Base-by-base conservation (phyloP, 2,797 vertebrate genomes). In the Enteromius trimaculatus region DNA sequence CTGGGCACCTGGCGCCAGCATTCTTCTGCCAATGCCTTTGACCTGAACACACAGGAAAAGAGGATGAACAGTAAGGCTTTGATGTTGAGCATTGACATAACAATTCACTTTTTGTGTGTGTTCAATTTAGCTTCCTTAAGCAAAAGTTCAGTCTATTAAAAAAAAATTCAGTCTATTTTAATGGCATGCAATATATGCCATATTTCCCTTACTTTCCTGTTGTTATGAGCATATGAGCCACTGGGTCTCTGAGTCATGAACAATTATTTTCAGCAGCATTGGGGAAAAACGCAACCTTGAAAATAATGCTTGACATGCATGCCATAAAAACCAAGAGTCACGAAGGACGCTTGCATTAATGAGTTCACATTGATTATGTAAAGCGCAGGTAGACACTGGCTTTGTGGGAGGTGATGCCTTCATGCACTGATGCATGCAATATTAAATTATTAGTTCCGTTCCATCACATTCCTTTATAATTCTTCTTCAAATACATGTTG, bases 1-100 rank as follows among this genome's bases (percentile, higher is more conserved):
- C 94, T 88, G 90, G 92, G 93, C 90, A 81, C 94, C 94, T 88
- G 95, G 95, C 94, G 94, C 95, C 97, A 95, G 98, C 98, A 99
- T 99, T 98, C 97, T 99, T 96, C 96, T 93, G 90, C 92, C 93
- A 95, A 92, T 89, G 93, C 93, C 94, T 93, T 87, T 89, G 92
- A 90, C 92, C 94, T 95, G 68, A 9, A 47, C 49, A 31, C 34
- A 80, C 13, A 69, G 13, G 34, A 68, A 86, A 80, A 66, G 1
- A 51, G 85, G 34, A 82, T 42, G 42, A 2, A n/a, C n/a, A 29
- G 5, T 16, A 10, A 62, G 19, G 72, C 49, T 81, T 42, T 68
- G 44, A 76, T 21, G 11, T 66, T 23, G n/a, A 66, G 4, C 58
- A 6, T 11, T 17, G 16, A 42, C 23, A 21, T 62, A 72, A 49